phyloP scores from a whole-genome alignment of 2,888 invertebrate genomes.

The Volucella inanis region DNA sequence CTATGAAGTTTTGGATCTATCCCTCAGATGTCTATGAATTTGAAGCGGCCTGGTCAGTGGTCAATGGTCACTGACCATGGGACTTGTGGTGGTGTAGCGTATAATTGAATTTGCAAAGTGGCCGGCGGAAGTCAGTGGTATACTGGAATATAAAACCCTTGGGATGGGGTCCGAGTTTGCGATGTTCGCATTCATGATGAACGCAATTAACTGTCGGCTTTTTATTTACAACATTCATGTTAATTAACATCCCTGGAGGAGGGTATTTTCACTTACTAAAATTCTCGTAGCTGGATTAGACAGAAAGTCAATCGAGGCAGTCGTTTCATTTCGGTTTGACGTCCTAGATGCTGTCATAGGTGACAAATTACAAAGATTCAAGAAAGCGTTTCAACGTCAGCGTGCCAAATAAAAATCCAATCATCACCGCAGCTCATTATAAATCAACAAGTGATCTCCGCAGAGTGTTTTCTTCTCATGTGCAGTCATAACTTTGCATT shows the following conservation, averaged over 20 bases:
- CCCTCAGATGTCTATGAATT: slow-evolving; percentile 59
- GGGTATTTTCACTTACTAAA: not conserved
- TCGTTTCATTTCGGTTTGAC: too few relatives aligned
- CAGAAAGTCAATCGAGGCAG: too few relatives aligned
- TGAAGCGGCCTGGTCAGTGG: slow-evolving; percentile 19
- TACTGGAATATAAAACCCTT: slow-evolving; percentile 16
- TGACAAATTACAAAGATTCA: not conserved
- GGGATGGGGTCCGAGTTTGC: slow-evolving; percentile 10
- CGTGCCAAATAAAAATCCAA: slow-evolving; percentile 45
- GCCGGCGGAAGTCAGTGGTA: slow-evolving; percentile 16
- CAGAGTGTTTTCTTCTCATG: not conserved
- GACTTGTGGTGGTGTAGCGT: slow-evolving; percentile 8
- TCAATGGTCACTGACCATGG: slow-evolving; percentile 13
- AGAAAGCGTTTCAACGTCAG: slow-evolving; percentile 10
- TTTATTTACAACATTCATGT: slow-evolving; percentile 3
- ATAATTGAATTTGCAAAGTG: slow-evolving; percentile 47
- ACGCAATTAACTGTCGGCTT: not conserved
- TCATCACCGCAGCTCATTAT: slow-evolving; percentile 55
- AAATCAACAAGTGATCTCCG: slow-evolving; percentile 60
- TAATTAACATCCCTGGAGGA: slow-evolving; percentile 18
- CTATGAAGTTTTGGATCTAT: slow-evolving; percentile 4
- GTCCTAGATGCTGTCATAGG: too few relatives aligned
- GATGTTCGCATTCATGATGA: slow-evolving; percentile 14
- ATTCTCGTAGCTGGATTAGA: too few relatives aligned
- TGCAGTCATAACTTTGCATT: slow-evolving; percentile 64